These are phyloP conservation scores for Tangachromis dhanisi DNA, from an alignment of 2,113 vertebrate genomes.

Conservation along the genomic window DNA sequence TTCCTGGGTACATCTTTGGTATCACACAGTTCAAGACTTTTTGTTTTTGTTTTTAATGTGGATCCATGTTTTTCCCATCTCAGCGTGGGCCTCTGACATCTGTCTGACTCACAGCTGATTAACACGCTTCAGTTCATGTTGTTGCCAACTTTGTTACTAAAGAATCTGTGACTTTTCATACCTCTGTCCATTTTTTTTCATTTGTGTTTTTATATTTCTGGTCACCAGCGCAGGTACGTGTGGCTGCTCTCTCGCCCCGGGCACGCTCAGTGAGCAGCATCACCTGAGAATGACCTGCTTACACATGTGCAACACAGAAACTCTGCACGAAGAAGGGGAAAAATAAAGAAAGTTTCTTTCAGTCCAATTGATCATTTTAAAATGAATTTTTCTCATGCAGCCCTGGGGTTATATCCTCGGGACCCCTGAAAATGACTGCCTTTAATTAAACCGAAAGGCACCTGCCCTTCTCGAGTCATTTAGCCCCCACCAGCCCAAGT, in stretches of 20 bases:
- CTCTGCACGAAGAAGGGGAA: not conserved
- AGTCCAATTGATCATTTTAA: not conserved
- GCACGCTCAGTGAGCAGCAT: not conserved
- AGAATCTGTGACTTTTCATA: not conserved
- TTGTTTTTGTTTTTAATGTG: not conserved
- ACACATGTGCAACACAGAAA: not conserved
- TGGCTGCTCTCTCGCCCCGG: not conserved
- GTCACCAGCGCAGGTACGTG: rapidly evolving
- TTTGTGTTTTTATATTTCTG: not conserved
- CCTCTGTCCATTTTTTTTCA: not conserved
- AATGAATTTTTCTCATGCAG: not conserved
- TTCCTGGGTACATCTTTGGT: not conserved
- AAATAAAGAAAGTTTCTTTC: not conserved
- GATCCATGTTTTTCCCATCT: not conserved
- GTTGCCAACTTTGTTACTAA: not conserved
- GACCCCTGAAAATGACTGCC: not conserved
- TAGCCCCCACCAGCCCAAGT: not conserved
- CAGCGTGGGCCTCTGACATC: not conserved
- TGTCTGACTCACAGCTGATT: not conserved
- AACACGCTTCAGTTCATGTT: not conserved
- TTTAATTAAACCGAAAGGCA: not conserved
- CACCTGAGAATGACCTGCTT: not conserved
- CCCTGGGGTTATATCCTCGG: not conserved
- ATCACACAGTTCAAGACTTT: not conserved
- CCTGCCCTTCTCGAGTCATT: not conserved